Conservation (phyloP, 2,113 vertebrate species). For the Melanerpes aurifrons region DNA sequence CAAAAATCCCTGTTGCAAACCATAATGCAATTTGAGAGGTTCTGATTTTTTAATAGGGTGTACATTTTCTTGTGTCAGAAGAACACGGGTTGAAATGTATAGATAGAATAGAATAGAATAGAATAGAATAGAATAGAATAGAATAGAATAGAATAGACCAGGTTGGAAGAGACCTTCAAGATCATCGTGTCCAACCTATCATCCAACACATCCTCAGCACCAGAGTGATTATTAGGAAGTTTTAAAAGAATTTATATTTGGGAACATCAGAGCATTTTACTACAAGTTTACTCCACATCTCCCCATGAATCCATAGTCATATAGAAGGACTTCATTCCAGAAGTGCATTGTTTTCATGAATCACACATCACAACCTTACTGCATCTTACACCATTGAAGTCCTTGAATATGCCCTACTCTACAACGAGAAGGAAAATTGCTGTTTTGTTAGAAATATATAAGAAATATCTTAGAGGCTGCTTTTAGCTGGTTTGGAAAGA, state of each 20-base stretch:
- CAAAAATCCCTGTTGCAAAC: not conserved
- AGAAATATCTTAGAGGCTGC: too few species aligned
- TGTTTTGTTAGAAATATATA: not conserved
- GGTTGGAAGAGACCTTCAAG: too few species aligned
- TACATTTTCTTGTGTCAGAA: not conserved
- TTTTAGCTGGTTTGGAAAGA: not conserved
- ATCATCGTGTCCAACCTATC: too few species aligned
- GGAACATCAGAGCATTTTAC: not conserved
- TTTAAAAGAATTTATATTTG: not conserved
- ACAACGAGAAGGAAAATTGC: not conserved
- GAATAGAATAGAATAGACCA: too few species aligned
- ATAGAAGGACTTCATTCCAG: not conserved
- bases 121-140: too few species aligned
- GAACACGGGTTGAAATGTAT: not conserved
- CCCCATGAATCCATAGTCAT: not conserved
- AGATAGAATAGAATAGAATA: not conserved
- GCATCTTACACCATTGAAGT: not conserved
- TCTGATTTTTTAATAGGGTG: not conserved
- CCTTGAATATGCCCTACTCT: not conserved
- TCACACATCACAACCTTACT: not conserved
- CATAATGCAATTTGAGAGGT: not conserved
- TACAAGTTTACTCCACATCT: not conserved
- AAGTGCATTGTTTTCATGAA: not conserved
- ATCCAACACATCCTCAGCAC: not conserved
- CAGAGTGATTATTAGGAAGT: not conserved